These are phyloP conservation scores for Penelope pileata DNA, from an alignment of 2,113 vertebrate genomes.

Conservation along the genomic window DNA sequence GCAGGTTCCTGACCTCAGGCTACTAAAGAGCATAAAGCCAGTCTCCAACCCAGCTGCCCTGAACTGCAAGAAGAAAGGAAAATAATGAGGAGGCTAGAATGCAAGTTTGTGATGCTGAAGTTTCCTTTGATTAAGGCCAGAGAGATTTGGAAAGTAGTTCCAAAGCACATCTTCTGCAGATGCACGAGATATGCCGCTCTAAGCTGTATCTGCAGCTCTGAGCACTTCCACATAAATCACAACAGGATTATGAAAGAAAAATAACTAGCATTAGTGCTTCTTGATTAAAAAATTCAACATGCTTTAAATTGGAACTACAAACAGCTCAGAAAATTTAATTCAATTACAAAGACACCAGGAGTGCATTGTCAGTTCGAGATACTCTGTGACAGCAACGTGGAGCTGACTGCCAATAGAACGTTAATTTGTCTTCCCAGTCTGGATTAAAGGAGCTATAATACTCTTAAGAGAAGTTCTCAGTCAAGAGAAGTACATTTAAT, in stretches of 20 bases:
- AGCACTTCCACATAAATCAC: neutral
- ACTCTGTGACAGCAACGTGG: neutral
- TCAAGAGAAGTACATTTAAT: neutral
- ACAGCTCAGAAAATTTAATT: slow-evolving; percentile 5
- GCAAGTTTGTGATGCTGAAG: neutral
- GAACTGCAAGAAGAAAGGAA: neutral
- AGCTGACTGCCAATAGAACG: neutral
- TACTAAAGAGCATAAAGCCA: neutral
- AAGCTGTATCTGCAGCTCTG: neutral
- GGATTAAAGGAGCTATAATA: neutral
- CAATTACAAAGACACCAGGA: neutral
- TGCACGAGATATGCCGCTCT: neutral
- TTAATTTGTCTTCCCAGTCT: neutral
- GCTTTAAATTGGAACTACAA: neutral
- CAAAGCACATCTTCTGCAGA: neutral
- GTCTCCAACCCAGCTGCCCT: neutral
- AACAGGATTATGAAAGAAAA: neutral
- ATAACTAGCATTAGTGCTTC: neutral
- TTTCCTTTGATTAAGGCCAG: neutral
- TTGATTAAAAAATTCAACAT: neutral
- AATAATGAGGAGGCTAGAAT: neutral
- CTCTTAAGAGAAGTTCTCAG: neutral
- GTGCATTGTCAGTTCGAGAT: neutral
- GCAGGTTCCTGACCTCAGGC: neutral
- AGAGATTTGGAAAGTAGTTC: neutral